Percentiles rank a stretch among this genome's conserved stretches.
phyloP scores from a whole-genome alignment of 2,797 vertebrate genomes.

The Danio choprae region DNA sequence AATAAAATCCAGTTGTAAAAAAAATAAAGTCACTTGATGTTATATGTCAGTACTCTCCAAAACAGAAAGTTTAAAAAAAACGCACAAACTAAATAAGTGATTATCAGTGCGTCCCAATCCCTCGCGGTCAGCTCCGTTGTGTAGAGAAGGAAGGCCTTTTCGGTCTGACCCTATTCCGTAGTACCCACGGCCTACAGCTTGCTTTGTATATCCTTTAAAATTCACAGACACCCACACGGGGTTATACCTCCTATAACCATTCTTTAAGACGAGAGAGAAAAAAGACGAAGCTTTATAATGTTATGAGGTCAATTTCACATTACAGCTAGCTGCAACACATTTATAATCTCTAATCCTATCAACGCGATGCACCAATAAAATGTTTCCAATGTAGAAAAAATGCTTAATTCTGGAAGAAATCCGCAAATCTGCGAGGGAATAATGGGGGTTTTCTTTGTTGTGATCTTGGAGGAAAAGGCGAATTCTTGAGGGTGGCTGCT shows the following conservation, averaged over 20 bases:
- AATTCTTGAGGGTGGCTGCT: slow-evolving; percentile 83
- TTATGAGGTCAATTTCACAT: not conserved
- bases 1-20: slow-evolving; percentile 20
- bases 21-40: not conserved
- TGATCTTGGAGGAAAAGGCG: slow-evolving; percentile 64
- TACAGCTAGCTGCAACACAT: not conserved
- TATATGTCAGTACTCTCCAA: not conserved
- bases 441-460: slow-evolving; percentile 67
- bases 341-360: slow-evolving; percentile 23
- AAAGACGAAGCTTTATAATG: slow-evolving; percentile 65
- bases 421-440: slow-evolving; percentile 60
- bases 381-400: slow-evolving; percentile 44
- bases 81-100: not conserved
- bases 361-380: slow-evolving; percentile 11
- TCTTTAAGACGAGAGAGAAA: slow-evolving; percentile 26
- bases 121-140: slow-evolving; percentile 44
- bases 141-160: slow-evolving; percentile 38
- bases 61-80: not conserved
- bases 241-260: slow-evolving; percentile 56
- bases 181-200: slow-evolving; percentile 63
- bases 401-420: slow-evolving; percentile 41
- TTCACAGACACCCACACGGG: slow-evolving; percentile 86
- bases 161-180: slow-evolving; percentile 40
- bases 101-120: slow-evolving; percentile 25
- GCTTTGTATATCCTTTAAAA: slow-evolving; percentile 69